Evolutionary conservation across 2,888 invertebrate genomes (phyloP).

Genomic region (Synergus laeviventris): DNA sequence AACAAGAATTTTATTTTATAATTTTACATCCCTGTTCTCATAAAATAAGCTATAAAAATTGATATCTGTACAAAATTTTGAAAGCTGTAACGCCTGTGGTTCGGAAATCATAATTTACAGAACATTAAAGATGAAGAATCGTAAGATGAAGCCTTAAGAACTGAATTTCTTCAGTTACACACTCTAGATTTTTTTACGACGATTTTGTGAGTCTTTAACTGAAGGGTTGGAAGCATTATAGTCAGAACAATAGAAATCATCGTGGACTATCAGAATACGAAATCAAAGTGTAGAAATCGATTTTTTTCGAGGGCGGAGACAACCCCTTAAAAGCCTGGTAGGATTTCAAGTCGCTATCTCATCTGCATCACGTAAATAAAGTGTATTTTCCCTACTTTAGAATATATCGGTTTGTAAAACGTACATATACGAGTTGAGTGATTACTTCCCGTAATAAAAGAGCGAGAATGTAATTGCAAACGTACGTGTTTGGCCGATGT

Average conservation of each 20-base stretch:
- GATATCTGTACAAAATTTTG: background rate
- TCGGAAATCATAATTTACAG: background rate
- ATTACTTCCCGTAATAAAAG: slow-evolving; percentile 11
- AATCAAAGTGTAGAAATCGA: background rate
- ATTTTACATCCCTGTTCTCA: background rate
- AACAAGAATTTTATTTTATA: too few species aligned
- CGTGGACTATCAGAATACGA: background rate
- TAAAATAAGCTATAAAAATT: background rate
- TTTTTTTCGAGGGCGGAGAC: background rate
- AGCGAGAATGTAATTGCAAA: slow-evolving; percentile 12
- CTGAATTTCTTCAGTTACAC: background rate
- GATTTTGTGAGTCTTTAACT: background rate
- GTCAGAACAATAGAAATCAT: background rate
- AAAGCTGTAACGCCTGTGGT: background rate
- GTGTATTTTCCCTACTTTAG: background rate
- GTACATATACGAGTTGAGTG: slow-evolving; percentile 1
- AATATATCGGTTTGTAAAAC: background rate
- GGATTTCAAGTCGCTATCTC: background rate
- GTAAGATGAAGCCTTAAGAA: background rate
- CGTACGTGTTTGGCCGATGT: slow-evolving; percentile 13
- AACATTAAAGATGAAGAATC: too few species aligned
- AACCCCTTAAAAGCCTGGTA: background rate
- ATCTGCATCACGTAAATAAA: background rate
- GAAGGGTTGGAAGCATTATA: background rate
- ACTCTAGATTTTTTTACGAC: background rate